Base-by-base conservation (phyloP, 2,113 vertebrate genomes). In the Tringa solitaria region DNA sequence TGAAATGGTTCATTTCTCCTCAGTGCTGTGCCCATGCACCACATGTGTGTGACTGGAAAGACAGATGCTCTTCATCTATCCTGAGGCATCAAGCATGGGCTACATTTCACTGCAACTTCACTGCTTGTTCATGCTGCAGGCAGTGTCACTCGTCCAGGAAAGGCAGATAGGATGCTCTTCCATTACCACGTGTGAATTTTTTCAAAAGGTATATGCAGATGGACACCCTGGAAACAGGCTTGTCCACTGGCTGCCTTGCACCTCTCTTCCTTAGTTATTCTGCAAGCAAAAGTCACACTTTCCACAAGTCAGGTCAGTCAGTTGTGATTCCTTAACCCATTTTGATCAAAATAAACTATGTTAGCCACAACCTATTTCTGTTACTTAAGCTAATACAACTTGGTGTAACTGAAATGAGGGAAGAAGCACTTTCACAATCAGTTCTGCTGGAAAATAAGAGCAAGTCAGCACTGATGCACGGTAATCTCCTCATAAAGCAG, bases 361-460 rank as follows among this genome's bases (percentile, higher is more conserved):
- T 73, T 86, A 87, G 46, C 76, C 76, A 60, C 41, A 69, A 87
- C 39, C 48, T 88, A 28, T 57, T 95, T 61, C 35, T 30, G 50
- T 60, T 79, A 75, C 45, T 89, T 93, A 87, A 87, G 77, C 19
- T 82, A 94, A 87, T 64, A 81, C 18, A 45, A 75, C 69, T 93
- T 76, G 54, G 48, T 93, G 60, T 48, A 65, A 91, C 74, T 48
- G 67, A 92, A 93, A 84, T 48, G 57, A 33, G 70, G 72, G 53
- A 93, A 81, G 64, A 72, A 95, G 69, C 41, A 50, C 51, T 78
- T 73, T 37, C 35, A 89, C 12, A 43, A 93, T 79, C 65, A 76
- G 77, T 91, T 95, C 91, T 96, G 69, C 91, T 89, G 48, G 65
- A 87, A 95, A 93, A 87, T 84, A 93, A 91, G 84, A 94, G 87